These are phyloP conservation scores for Bimastos eiseni DNA, from an alignment of 2,888 invertebrate species.

Conservation along the genomic window DNA sequence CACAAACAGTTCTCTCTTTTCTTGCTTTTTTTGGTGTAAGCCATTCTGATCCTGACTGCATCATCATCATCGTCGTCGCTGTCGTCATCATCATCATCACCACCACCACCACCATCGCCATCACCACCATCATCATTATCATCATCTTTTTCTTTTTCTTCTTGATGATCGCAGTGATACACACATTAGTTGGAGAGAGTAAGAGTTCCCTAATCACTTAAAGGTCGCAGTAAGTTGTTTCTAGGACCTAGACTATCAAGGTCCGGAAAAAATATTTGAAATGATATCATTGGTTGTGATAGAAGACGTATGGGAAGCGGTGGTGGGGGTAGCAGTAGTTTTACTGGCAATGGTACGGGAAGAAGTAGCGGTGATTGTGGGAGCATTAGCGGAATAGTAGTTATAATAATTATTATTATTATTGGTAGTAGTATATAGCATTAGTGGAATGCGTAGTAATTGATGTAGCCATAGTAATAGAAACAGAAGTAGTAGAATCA, in stretches of 20 bases:
- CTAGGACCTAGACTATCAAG: too few relatives aligned
- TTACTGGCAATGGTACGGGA: not conserved
- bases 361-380: not conserved
- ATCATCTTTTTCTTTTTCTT: too few relatives aligned
- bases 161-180: too few relatives aligned
- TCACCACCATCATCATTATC: not conserved
- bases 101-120: constrained; percentile 24
- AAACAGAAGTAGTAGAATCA: not conserved
- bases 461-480: not conserved
- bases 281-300: not conserved
- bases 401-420: too few relatives aligned
- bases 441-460: not conserved
- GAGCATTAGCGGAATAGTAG: not conserved
- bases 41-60: not conserved
- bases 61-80: constrained; percentile 33
- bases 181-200: too few relatives aligned
- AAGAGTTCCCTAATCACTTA: too few relatives aligned
- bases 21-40: too few relatives aligned
- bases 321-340: not conserved
- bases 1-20: too few relatives aligned
- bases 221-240: too few relatives aligned
- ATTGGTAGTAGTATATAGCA: too few relatives aligned
- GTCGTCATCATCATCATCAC: constrained; percentile 31
- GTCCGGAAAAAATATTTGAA: not conserved
- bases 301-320: not conserved